Percentiles rank a stretch among this genome's conserved stretches.
phyloP scores from a whole-genome alignment of 2,797 vertebrate genomes.

The Syngnathus acus region DNA sequence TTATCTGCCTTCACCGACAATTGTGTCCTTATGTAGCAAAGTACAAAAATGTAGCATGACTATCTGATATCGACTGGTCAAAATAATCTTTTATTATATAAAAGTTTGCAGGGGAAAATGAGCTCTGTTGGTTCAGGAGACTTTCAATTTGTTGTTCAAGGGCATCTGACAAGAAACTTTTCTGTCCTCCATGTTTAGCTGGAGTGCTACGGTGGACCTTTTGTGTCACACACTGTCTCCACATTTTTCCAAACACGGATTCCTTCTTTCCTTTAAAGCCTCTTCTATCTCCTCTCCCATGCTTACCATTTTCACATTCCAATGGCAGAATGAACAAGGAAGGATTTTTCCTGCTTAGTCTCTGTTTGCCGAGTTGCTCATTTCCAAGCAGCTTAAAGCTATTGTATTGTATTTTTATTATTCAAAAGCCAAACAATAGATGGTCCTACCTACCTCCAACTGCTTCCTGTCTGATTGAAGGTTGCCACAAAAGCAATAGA shows the following conservation, averaged over 20 bases:
- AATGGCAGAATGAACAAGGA: slow-evolving; percentile 45
- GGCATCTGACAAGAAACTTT: slow-evolving; percentile 12
- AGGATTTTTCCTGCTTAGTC: slow-evolving; percentile 46
- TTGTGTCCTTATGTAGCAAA: no score
- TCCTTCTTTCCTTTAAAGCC: slow-evolving; percentile 25
- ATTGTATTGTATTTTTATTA: slow-evolving; percentile 35
- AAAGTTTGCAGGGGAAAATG: not conserved
- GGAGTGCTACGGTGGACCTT: slow-evolving; percentile 19
- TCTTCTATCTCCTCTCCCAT: slow-evolving; percentile 17
- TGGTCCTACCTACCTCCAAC: slow-evolving; percentile 12
- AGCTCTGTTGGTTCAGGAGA: not conserved
- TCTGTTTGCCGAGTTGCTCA: slow-evolving; percentile 50
- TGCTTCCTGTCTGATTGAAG: slow-evolving; percentile 14
- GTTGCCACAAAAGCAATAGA: slow-evolving; percentile 7
- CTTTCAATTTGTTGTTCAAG: slow-evolving; percentile 9
- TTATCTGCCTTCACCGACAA: no score
- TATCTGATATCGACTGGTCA: not conserved
- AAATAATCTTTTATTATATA: not conserved
- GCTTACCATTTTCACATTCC: slow-evolving; percentile 44
- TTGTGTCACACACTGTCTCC: slow-evolving; percentile 12
- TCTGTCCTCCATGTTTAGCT: slow-evolving; percentile 1
- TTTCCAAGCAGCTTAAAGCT: slow-evolving; percentile 48
- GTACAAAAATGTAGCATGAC: no score
- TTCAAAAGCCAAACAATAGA: slow-evolving; percentile 31
- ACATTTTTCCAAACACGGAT: slow-evolving; percentile 8